Percentiles rank a stretch among this genome's conserved stretches.
phyloP scores from a whole-genome alignment of 2,888 invertebrate species.

The Thymelicus sylvestris region DNA sequence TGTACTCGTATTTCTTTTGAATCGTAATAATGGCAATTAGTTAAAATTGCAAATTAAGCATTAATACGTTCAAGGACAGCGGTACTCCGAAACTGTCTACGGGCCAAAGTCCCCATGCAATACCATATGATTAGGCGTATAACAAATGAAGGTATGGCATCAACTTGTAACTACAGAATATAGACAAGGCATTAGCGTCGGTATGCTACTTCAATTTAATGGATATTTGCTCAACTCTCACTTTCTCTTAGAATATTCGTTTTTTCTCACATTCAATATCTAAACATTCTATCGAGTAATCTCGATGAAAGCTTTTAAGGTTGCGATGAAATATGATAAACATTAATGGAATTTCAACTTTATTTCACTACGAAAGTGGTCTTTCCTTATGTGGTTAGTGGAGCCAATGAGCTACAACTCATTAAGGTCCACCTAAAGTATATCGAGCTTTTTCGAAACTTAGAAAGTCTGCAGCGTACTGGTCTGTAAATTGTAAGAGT shows the following conservation, averaged over 20 bases:
- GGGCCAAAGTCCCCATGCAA: neutral
- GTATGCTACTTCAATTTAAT: conserved; percentile 7
- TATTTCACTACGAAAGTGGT: neutral
- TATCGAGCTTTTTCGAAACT: too few relatives aligned
- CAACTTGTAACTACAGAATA: neutral
- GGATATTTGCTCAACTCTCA: conserved; percentile 11
- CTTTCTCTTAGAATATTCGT: neutral
- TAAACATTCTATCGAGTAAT: neutral
- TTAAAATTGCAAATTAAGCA: too few relatives aligned
- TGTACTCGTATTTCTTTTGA: too few relatives aligned
- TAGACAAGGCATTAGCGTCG: conserved; percentile 5
- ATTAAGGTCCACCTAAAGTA: too few relatives aligned
- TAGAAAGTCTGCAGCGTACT: too few relatives aligned
- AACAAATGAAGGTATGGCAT: neutral
- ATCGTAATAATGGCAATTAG: too few relatives aligned
- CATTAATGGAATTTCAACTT: neutral
- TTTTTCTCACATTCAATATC: conserved; percentile 11
- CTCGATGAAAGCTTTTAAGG: conserved; percentile 6
- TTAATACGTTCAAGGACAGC: neutral
- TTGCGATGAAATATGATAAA: neutral
- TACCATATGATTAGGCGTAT: neutral
- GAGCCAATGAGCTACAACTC: too few relatives aligned
- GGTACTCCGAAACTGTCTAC: too few relatives aligned
- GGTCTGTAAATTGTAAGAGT: too few relatives aligned
- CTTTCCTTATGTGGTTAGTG: neutral